These are phyloP conservation scores for Microctenopoma steveboyesi DNA, from an alignment of 2,797 vertebrate species.

Conservation along the genomic window DNA sequence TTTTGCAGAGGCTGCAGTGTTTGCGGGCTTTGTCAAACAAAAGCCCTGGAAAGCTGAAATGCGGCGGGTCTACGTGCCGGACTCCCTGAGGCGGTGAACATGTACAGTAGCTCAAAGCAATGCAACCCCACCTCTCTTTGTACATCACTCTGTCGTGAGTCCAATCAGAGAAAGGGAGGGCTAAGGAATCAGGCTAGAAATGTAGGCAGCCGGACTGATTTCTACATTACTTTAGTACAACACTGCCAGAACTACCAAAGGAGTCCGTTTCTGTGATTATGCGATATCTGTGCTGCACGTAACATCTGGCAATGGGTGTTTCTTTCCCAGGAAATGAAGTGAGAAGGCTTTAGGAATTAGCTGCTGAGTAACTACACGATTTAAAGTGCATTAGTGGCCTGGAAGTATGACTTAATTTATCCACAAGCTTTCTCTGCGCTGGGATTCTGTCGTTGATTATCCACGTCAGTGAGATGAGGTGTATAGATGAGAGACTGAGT, in stretches of 20 bases:
- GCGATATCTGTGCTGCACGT: constrained; percentile 26
- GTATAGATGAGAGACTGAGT: constrained; percentile 10
- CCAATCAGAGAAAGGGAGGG: constrained; percentile 27
- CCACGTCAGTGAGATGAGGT: constrained; percentile 2
- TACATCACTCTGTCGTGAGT: constrained; percentile 16
- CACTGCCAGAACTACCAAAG: constrained; percentile 9
- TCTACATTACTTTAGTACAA: constrained; percentile 10
- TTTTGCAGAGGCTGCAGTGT: constrained; percentile 58
- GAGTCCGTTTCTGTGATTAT: constrained; percentile 20
- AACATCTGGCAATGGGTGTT: constrained; percentile 36
- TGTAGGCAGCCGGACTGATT: constrained; percentile 22
- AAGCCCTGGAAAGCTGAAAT: constrained; percentile 59
- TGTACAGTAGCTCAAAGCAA: constrained; percentile 69
- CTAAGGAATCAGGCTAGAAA: constrained; percentile 30
- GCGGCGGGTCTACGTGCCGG: constrained; percentile 35
- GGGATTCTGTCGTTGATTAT: constrained; percentile 21
- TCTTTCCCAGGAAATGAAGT: constrained; percentile 41
- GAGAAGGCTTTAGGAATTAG: constrained; percentile 36
- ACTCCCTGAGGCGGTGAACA: constrained; percentile 50
- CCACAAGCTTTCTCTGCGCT: constrained; percentile 10
- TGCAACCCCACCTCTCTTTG: constrained; percentile 67
- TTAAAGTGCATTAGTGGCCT: constrained; percentile 24
- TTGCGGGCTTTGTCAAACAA: constrained; percentile 56
- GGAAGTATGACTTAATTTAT: constrained; percentile 34
- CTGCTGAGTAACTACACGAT: constrained; percentile 20